Evolutionary conservation across 2,888 invertebrate species (phyloP), one percentile per base, ranked within the genome.

Genomic region (Leucophenga montana): DNA sequence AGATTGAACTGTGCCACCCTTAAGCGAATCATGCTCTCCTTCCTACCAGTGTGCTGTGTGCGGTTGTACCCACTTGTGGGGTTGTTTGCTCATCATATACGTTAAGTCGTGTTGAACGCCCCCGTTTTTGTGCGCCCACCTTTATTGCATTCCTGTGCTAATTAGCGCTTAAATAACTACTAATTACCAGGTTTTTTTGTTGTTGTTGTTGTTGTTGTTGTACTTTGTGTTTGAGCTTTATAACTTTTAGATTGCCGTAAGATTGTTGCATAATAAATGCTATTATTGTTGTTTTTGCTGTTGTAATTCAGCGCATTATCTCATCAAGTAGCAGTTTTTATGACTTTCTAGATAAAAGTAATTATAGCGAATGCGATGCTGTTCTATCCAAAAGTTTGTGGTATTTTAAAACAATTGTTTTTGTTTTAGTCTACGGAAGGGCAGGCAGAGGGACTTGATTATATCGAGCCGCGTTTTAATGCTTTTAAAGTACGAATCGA

Each of bases 131-230:
- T 39, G 53, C 27, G 54, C 27, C 69, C 77, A 77, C 72, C 77
- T 78, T 83, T 64, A 64, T 62, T 74, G 77, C 73, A 65, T 75
- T 71, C 69, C 69, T 66, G 56, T 73, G 79, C 76, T 85, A 85
- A 85, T 85, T 85, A 84, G 76, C 73, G 75, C 66, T 72, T 54
- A 73, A 75, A 74, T 73, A 65, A 67, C 68, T 61, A 67, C 69
- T 68, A 71, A 70, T 69, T 59, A 64, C 77, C 75, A 83, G 81
- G 81, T 84, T 84, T 83, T 68, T 66, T 73, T 71, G 69, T 68
- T 71, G 27, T 27, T 27, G 27, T 27, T 27, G 27, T 27, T 27
- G 27, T 68, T 71, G 27, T 27, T 27, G 27, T 27, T 27, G 27
- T 27, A n/a, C n/a, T 27, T 2, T 27, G 27, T 27, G 66, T 73